Conservation (phyloP, 2,797 vertebrate genomes). For the Molothrus aeneus region DNA sequence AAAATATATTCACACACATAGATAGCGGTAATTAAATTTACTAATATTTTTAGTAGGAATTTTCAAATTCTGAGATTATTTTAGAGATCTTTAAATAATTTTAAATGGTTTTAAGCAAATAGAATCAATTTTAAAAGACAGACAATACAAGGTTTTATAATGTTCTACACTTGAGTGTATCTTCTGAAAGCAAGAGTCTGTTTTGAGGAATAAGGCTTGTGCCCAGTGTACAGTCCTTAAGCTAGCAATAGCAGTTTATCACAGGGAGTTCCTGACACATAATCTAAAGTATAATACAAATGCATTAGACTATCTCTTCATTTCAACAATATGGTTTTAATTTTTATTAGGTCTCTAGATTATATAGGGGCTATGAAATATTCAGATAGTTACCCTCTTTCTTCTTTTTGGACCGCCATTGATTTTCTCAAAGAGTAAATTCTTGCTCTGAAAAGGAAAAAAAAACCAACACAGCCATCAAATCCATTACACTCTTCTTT, state of each 20-base stretch:
- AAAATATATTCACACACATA: not conserved
- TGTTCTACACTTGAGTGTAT: not conserved
- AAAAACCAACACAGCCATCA: conserved; percentile 36
- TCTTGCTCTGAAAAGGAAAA: conserved; percentile 87
- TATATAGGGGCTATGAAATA: not conserved
- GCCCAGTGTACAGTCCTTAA: not conserved
- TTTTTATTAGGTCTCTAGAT: not conserved
- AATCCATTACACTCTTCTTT: conserved; percentile 35
- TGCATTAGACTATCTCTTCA: not conserved
- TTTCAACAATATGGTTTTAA: not conserved
- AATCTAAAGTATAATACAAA: not conserved
- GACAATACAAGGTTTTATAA: not conserved
- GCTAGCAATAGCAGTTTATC: not conserved
- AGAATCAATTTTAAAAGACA: not conserved
- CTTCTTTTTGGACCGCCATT: conserved; percentile 89
- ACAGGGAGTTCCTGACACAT: not conserved
- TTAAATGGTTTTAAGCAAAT: not conserved
- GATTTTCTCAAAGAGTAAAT: conserved; percentile 91
- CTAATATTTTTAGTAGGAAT: not conserved
- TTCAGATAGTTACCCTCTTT: conserved; percentile 86
- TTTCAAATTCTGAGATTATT: not conserved
- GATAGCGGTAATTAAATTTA: not conserved
- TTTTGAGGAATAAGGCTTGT: not conserved
- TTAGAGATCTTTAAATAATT: not conserved
- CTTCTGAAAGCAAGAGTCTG: not conserved